phyloP scores from a whole-genome alignment of 2,797 vertebrate species.

The Pseudochirops cupreus region DNA sequence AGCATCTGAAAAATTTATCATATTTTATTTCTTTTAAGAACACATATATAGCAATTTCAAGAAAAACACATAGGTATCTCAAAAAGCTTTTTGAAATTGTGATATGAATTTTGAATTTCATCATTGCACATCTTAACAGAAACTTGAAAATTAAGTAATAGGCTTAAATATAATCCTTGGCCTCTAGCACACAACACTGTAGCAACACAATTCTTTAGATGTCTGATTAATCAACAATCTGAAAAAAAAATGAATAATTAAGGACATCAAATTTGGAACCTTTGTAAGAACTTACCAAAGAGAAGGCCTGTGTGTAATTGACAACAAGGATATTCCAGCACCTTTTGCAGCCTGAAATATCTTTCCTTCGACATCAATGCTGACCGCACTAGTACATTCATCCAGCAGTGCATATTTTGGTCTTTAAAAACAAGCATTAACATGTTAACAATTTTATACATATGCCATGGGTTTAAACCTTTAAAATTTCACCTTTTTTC shows the following conservation, averaged over 20 bases:
- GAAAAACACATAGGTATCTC: not conserved
- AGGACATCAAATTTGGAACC: not conserved
- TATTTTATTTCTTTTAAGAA: not conserved
- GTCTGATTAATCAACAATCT: not conserved
- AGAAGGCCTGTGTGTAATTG: conserved; percentile 98
- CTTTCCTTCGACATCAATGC: conserved; percentile 98
- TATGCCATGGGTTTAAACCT: not conserved
- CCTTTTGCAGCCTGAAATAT: conserved; percentile 98
- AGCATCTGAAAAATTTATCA: not conserved
- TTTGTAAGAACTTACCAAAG: conserved; percentile 91
- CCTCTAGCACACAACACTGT: not conserved
- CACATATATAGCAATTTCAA: not conserved
- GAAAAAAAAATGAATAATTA: conserved; percentile 11
- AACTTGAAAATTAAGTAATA: conserved; percentile 18
- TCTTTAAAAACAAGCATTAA: conserved; percentile 83
- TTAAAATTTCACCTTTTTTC: conserved; percentile 30
- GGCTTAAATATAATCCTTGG: not conserved
- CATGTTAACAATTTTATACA: conserved; percentile 60
- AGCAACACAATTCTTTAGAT: conserved; percentile 14
- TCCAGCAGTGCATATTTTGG: conserved; percentile 97
- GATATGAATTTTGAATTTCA: conserved; percentile 23
- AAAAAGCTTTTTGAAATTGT: not conserved
- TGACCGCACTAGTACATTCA: conserved; percentile 98
- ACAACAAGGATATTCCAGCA: conserved; percentile 95
- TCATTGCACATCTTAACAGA: conserved; percentile 12